Conservation (phyloP, 2,888 invertebrate genomes). For the Mongoloraphidia duomilia region DNA sequence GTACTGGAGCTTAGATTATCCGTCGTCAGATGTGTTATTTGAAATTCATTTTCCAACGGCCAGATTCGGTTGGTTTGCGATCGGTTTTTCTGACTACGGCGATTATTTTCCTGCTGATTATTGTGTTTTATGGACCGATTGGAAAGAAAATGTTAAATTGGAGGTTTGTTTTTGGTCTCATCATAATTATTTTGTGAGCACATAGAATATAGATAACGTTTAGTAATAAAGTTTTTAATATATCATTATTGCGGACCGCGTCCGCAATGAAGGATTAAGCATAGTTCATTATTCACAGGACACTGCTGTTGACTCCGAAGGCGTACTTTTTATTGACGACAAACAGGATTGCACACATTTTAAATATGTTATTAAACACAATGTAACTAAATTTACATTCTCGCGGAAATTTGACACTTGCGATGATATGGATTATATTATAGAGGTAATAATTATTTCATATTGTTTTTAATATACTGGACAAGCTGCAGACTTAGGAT, state of each 20-base stretch:
- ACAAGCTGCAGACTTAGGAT: too few relatives aligned
- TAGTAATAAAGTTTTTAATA: too few relatives aligned
- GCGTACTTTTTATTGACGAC: slow-evolving; percentile 48
- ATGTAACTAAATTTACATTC: slow-evolving; percentile 55
- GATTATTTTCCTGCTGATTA: slow-evolving; percentile 59
- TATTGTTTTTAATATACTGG: too few relatives aligned
- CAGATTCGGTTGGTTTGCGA: slow-evolving; percentile 55
- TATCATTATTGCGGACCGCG: neutral
- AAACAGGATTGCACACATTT: slow-evolving; percentile 63
- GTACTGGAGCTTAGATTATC: slow-evolving; percentile 35
- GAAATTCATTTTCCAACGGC: slow-evolving; percentile 35
- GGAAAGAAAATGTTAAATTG: slow-evolving; percentile 41
- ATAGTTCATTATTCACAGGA: slow-evolving; percentile 39
- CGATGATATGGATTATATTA: slow-evolving; percentile 56
- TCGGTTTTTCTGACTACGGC: slow-evolving; percentile 79
- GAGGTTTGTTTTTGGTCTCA: slow-evolving; percentile 28
- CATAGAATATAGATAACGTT: too few relatives aligned
- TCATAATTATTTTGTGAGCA: neutral
- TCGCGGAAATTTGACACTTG: slow-evolving; percentile 74
- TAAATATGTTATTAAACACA: slow-evolving; percentile 30
- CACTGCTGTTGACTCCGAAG: slow-evolving; percentile 50
- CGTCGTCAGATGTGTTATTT: slow-evolving; percentile 28
- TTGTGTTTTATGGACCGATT: slow-evolving; percentile 66
- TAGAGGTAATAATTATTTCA: slow-evolving; percentile 41
- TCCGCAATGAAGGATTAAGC: neutral